phyloP scores from a whole-genome alignment of 1,140 invertebrate species.

The Drosophila orena region DNA sequence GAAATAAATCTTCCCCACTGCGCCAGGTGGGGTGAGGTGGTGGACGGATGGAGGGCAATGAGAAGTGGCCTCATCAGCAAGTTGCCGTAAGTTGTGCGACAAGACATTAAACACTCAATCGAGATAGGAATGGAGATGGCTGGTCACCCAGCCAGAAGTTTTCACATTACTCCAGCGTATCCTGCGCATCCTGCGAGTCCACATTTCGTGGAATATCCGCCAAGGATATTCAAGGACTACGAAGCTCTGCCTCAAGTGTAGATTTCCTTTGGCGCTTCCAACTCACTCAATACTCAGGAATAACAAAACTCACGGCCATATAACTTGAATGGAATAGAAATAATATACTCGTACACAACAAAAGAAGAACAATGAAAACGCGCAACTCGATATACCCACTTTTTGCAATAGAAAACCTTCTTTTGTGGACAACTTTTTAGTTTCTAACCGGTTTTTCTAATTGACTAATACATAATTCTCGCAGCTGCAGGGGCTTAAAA shows the following conservation, averaged over 20 bases:
- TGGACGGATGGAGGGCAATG: neutral
- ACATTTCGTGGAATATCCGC: neutral
- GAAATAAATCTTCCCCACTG: slow-evolving; percentile 47
- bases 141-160: slow-evolving; percentile 50
- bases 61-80: slow-evolving; percentile 45
- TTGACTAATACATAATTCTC: no score
- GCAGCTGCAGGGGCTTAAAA: neutral
- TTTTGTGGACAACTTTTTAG: no score
- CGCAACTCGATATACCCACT: no score
- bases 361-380: no score
- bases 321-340: no score
- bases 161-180: slow-evolving; percentile 16
- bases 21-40: neutral
- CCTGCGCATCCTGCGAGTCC: neutral
- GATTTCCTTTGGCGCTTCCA: no score
- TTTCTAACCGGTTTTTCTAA: neutral
- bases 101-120: slow-evolving; percentile 66
- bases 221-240: neutral
- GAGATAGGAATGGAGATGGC: slow-evolving; percentile 24
- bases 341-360: no score
- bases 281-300: neutral
- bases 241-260: neutral
- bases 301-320: neutral
- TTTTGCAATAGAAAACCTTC: no score
- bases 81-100: slow-evolving; percentile 70